Evolutionary conservation across 1,140 invertebrate genomes (phyloP), one percentile per base, ranked within the genome.

Genomic region (Sycobia sp.): DNA sequence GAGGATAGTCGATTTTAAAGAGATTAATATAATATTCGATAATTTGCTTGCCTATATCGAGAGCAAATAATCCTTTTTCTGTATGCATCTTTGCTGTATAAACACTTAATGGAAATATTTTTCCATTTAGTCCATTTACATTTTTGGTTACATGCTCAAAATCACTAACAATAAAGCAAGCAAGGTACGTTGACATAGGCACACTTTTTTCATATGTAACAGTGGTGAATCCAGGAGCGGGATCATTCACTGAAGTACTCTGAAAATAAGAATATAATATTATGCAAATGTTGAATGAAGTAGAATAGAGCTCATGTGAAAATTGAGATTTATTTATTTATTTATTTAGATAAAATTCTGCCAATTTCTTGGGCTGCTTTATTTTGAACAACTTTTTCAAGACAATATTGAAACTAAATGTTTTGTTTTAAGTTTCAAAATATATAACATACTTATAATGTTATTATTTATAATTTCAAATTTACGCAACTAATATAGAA

Each of bases 141-240:
- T 83, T 76, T 47, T 87, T 85, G 0, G 73, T 83, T 22, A 82
- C 80, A 23, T 83, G 76, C 23, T 85, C 82, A 80, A 97, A 97
- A 74, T 97, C 93, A 66, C 94, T 94, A 0, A 97, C 87, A 47
- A 97, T 93, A 76, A 97, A 95, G 71, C 92, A 94, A 0, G 90
- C 87, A 3, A 97, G 79, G 73, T 97, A 98, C 0, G 94, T 96
- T 2, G 94, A 95, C 95, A 97, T 97, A 14, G 88, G 88, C 0
- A 92, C 88, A 56, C 91, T 93, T 71, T 89, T 87, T 49, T 88
- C 79, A 80, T 96, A 98, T n/a, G 77, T 84, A 0, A 88, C 87
- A 16, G 80, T 81, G 1, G 82, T 81, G 14, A 83, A 71, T 49
- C 82, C 82, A 8, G 43, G 18, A 5, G 58, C 51, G 18, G 85